Evolutionary conservation across 2,113 vertebrate genomes (phyloP), one percentile per base, ranked within the genome.

Genomic region (Rostratula benghalensis): DNA sequence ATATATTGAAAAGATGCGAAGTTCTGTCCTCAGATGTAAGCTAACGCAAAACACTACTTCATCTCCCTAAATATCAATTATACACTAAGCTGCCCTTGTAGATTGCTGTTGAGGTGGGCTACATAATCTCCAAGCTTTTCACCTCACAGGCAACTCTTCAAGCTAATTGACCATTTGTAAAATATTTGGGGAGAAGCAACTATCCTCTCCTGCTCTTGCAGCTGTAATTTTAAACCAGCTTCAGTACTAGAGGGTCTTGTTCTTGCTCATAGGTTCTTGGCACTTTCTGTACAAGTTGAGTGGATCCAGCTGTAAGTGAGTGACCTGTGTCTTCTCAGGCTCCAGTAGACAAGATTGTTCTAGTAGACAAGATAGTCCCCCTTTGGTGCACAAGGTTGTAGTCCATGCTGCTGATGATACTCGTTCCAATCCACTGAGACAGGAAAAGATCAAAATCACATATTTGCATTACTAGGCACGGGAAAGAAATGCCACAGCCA

Each of bases 251-350:
- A 61, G 12, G 9, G 6, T 16, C 28, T 59, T 73, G 10, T 12
- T 45, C 45, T 74, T 61, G 50, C 14, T 73, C 23, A 17, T 17
- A 39, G 3, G 11, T 50, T 28, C 25, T 60, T 68, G 39, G 48
- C 7, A 10, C 28, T 79, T 85, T 45, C 27, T 31, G 28, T 64
- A 12, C 33, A 48, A 86, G 39, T 6, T 71, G 43, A 33, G 17
- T 48, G 21, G 53, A 51, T 53, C 35, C 54, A 74, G 54, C 21
- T 91, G 45, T 31, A 64, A 76, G 30, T 18, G 9, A 80, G 5
- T 5, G 35, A 65, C 0, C 0, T 20, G 11, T 1, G 25, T 45
- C 39, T 64, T 45, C 28, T n/a, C n/a, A n/a, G n/a, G n/a, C 5
- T 80, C 35, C 18, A 70, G 37, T 2, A 91, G 31, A 65, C 20